Evolutionary conservation across 2,797 vertebrate species (phyloP).

Genomic region (Emys orbicularis): DNA sequence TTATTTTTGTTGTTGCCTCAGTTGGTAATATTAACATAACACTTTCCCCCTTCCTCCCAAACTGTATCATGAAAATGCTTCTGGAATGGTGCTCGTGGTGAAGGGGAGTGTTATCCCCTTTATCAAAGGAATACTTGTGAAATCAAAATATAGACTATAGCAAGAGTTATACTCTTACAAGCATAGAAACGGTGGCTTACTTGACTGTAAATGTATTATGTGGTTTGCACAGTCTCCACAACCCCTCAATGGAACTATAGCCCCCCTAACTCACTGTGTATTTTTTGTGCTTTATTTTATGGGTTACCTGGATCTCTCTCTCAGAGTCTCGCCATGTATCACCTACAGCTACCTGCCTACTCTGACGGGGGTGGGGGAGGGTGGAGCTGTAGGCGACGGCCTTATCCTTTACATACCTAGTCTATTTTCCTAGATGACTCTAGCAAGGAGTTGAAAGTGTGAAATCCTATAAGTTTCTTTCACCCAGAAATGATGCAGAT

Average conservation of each 20-base stretch:
- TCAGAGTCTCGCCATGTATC: neutral
- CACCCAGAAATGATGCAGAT: neutral
- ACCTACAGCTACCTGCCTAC: neutral
- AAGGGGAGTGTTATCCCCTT: neutral
- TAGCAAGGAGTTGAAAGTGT: neutral
- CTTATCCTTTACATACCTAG: neutral
- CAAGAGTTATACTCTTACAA: conserved; percentile 46
- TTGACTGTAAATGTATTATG: conserved; percentile 58
- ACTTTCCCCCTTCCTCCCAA: neutral
- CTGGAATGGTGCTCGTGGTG: neutral
- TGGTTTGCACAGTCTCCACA: conserved; percentile 64
- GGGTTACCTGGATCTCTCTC: neutral
- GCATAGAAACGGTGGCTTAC: conserved; percentile 58
- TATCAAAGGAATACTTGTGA: conserved; percentile 24
- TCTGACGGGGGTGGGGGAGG: no score
- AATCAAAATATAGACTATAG: conserved; percentile 21
- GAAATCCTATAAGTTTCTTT: neutral
- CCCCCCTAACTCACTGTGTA: conserved; percentile 45
- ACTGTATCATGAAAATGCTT: neutral
- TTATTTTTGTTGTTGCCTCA: neutral
- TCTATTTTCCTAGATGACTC: neutral
- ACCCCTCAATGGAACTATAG: conserved; percentile 60
- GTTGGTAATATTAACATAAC: accelerated
- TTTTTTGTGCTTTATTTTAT: conserved; percentile 43
- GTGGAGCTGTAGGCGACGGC: neutral